Base-by-base conservation (phyloP, 53 echinoderm and acorn worm species). In the Zoroaster sp. region DNA sequence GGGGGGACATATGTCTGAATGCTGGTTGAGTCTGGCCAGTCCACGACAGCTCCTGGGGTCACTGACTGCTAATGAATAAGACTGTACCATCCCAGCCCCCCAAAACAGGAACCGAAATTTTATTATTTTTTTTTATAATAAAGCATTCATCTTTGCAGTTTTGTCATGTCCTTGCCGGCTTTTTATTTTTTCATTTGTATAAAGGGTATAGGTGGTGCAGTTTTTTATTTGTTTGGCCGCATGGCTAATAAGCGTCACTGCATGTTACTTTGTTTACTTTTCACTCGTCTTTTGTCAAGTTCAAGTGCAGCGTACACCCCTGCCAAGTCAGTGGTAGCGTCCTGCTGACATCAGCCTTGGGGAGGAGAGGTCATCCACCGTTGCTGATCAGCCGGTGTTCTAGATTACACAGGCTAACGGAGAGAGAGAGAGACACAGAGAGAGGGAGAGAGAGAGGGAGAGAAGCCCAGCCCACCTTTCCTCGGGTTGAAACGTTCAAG, bases 401-500 rank as follows among this genome's bases (percentile, higher is more conserved):
- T 85, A 85, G 85, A 85, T 85, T 70, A 85, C 71, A 70, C 33
- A 9, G 72, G 66, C 68, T 40, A 68, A 47, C n/a, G 9, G 18
- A 34, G 49, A 66, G 71, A 31, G 46, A 69, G 37, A 45, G n/a
- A n/a, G n/a, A n/a, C n/a, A n/a, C n/a, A 66, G 71, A 31, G 46
- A 69, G 37, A 45, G 18, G 15, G 49, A 66, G 71, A 31, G 46
- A 69, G 37, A 45, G 18, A 34, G 49, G 42, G 71, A 31, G 46
- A 69, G 37, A 45, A 28, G 63, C 66, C n/a, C 46, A 49, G 45
- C 71, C 85, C 71, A 85, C 85, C 71, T 47, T 85, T 54, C 54
- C n/a, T n/a, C n/a, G 85, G 70, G 85, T 67, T 85, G 85, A 85
- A 85, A 85, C 85, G 85, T 85, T 85, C 85, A 85, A 85, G 85